phyloP scores from a whole-genome alignment of 1,140 invertebrate genomes.

The Antheraea pernyi region DNA sequence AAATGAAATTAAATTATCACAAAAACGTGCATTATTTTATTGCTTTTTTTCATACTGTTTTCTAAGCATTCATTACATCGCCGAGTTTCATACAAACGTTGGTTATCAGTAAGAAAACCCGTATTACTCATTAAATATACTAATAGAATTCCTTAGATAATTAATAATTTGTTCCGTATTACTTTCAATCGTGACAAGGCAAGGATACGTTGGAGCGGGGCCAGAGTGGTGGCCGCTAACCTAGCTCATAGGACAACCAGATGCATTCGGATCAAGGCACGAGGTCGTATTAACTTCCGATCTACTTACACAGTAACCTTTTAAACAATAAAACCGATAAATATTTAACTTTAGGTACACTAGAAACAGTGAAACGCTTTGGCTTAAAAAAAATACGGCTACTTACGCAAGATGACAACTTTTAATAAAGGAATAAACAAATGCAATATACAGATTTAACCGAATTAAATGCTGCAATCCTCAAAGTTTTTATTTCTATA shows the following conservation, averaged over 20 bases:
- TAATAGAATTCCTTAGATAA: background rate
- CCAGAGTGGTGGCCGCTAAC: background rate
- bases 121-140: background rate
- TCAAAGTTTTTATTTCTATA: too few species aligned
- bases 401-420: too few species aligned
- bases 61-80: too few species aligned
- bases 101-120: background rate
- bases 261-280: conserved; percentile 13
- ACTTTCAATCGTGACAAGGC: conserved; percentile 12
- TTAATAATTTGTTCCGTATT: background rate
- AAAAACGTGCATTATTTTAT: too few species aligned
- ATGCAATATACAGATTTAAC: too few species aligned
- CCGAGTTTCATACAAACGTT: too few species aligned
- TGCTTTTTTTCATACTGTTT: too few species aligned
- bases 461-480: too few species aligned
- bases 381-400: too few species aligned
- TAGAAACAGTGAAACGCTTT: too few species aligned
- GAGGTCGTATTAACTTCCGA: conserved; percentile 6
- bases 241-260: conserved; percentile 15
- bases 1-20: too few species aligned
- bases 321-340: background rate
- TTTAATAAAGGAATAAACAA: too few species aligned
- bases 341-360: background rate
- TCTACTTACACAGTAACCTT: conserved; percentile 7
- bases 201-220: conserved; percentile 5